Percentiles rank a stretch among this genome's conserved stretches.
phyloP scores from a whole-genome alignment of 2,113 vertebrate genomes.

The Kobus ellipsiprymnus region DNA sequence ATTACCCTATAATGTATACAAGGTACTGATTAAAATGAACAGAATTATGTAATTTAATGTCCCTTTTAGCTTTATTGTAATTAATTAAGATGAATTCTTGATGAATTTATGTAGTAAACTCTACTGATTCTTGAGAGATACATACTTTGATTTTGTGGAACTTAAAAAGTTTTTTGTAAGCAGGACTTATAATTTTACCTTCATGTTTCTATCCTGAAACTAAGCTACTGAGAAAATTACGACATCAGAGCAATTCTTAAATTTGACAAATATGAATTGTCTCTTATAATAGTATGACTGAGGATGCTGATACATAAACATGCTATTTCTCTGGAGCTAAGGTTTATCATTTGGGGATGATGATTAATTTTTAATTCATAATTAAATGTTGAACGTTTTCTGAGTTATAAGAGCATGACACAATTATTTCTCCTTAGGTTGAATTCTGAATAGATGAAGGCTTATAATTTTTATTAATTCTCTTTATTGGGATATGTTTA shows the following conservation, averaged over 20 bases:
- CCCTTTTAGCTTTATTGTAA: not conserved
- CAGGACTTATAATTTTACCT: not conserved
- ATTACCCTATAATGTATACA: not conserved
- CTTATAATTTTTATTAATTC: constrained; percentile 10
- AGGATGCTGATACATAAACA: not conserved
- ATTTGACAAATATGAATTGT: constrained; percentile 20
- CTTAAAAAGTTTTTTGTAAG: not conserved
- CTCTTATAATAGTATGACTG: not conserved
- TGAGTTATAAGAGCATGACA: constrained; percentile 19
- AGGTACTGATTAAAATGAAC: not conserved
- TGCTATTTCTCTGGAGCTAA: constrained; percentile 3
- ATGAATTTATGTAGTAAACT: not conserved
- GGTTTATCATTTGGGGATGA: not conserved
- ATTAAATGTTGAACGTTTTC: constrained; percentile 35
- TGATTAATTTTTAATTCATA: constrained; percentile 29
- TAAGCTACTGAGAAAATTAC: constrained; percentile 16
- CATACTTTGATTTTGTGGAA: not conserved
- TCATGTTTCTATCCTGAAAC: not conserved
- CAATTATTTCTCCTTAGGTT: not conserved
- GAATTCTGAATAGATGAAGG: constrained; percentile 13
- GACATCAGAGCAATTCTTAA: constrained; percentile 10
- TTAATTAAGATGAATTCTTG: not conserved
- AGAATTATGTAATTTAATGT: not conserved
- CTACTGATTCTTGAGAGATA: not conserved
- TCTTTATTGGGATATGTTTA: not conserved